These are phyloP conservation scores for Ichneumoninae sp. DNA, from an alignment of 2,888 invertebrate genomes.

Conservation along the genomic window DNA sequence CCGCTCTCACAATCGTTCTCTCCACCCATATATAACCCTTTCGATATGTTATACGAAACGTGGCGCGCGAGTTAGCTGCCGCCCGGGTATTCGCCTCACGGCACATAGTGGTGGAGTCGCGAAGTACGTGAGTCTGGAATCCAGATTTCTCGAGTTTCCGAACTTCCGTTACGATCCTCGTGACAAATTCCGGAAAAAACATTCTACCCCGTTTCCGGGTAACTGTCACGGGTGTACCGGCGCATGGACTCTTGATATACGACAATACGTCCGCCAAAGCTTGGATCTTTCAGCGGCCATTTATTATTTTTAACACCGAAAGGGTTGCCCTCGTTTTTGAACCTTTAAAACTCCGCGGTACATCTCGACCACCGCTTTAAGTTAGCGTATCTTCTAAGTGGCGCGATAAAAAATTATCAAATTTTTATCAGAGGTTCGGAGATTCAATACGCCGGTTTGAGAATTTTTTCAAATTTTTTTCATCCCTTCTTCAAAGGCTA, in stretches of 20 bases:
- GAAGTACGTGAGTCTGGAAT: not conserved
- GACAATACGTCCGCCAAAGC: not conserved
- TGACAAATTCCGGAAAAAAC: slow-evolving; percentile 1
- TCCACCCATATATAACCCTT: not conserved
- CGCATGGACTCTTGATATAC: not conserved
- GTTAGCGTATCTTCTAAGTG: too few species aligned
- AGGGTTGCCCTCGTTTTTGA: not conserved
- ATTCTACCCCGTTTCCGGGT: not conserved
- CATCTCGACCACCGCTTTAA: not conserved
- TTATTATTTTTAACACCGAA: not conserved
- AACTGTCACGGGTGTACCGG: not conserved
- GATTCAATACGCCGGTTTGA: too few species aligned
- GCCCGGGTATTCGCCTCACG: not conserved
- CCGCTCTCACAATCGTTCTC: slow-evolving; percentile 10
- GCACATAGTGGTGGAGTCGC: not conserved
- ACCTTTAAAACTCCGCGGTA: not conserved
- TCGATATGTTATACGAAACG: slow-evolving; percentile 8
- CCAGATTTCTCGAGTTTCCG: slow-evolving; percentile 5
- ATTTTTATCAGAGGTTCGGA: too few species aligned
- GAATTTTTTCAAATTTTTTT: too few species aligned
- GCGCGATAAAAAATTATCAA: too few species aligned
- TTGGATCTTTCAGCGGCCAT: not conserved
- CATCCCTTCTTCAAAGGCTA: too few species aligned
- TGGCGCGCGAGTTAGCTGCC: not conserved
- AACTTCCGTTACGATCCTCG: not conserved